Percentiles rank a stretch among this genome's conserved stretches.
These are phyloP conservation scores for Trachops cirrhosus DNA, from an alignment of 2,797 vertebrate genomes.

Conservation along the genomic window DNA sequence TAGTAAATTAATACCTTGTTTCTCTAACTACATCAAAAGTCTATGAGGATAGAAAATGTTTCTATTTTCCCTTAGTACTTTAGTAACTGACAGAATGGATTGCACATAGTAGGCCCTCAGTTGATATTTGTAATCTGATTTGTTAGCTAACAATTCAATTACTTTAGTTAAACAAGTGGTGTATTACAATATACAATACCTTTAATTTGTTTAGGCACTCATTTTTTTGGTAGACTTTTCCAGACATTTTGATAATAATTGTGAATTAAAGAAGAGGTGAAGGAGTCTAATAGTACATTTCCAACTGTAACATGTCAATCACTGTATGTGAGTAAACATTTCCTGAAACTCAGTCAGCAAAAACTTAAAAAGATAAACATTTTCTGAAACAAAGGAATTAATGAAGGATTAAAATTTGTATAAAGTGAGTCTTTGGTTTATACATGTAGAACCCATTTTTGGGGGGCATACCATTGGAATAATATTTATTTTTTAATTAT, in stretches of 20 bases:
- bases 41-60: background rate
- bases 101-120: background rate
- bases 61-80: background rate
- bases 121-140: background rate
- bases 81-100: background rate
- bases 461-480: too few relatives aligned
- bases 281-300: background rate
- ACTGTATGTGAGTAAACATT: background rate
- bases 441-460: background rate
- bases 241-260: background rate
- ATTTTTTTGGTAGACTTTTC: background rate
- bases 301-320: background rate
- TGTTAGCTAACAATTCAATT: background rate
- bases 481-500: too few relatives aligned
- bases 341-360: background rate
- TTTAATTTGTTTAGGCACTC: background rate
- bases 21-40: background rate
- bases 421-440: background rate
- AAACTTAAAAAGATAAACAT: background rate
- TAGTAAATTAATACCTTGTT: background rate
- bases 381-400: background rate
- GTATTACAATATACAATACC: background rate
- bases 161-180: background rate
- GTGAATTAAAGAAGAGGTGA: background rate
- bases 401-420: background rate